A percentile compares a stretch with the other conserved stretches of the same genome.
Evolutionary conservation across 2,113 vertebrate genomes (phyloP).

Genomic region (Trematomus loennbergii): DNA sequence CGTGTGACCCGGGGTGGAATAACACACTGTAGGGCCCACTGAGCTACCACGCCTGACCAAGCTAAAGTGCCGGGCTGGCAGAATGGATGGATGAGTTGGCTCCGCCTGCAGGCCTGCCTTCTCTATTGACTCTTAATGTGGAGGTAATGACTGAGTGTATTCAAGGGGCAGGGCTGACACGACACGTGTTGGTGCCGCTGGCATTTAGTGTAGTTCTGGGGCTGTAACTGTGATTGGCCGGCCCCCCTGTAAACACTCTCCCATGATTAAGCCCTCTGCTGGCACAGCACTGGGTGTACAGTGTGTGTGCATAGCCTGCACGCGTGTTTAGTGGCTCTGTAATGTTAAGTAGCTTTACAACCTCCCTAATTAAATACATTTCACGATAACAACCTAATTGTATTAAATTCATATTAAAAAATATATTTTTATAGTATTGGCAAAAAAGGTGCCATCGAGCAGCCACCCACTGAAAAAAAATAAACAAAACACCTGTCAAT

Average conservation of each 20-base stretch:
- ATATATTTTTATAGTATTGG: slow-evolving; percentile 17
- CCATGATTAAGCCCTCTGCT: slow-evolving; percentile 36
- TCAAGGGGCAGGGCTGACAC: slow-evolving; percentile 56
- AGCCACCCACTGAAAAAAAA: slow-evolving; percentile 47
- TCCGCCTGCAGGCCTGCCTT: slow-evolving; percentile 52
- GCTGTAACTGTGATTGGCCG: slow-evolving; percentile 52
- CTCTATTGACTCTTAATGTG: slow-evolving; percentile 72
- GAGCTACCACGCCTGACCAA: slow-evolving; percentile 71
- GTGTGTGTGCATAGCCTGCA: not conserved
- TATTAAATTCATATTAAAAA: not conserved
- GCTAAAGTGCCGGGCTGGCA: slow-evolving; percentile 60
- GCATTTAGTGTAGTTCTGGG: slow-evolving; percentile 54
- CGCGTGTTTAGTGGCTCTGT: not conserved
- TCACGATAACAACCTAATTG: not conserved
- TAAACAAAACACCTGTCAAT: slow-evolving; percentile 58
- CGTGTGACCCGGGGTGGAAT: slow-evolving; percentile 73
- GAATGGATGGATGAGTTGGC: slow-evolving; percentile 67
- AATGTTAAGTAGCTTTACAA: not conserved
- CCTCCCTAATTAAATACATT: not conserved
- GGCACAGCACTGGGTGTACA: slow-evolving; percentile 2
- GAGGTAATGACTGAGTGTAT: slow-evolving; percentile 72
- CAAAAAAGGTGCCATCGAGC: slow-evolving; percentile 27
- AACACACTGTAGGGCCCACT: slow-evolving; percentile 65
- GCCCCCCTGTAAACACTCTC: slow-evolving; percentile 45
- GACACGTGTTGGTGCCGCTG: slow-evolving; percentile 56